Base-by-base conservation (phyloP, 2,888 invertebrate species). In the Limnephilus lunatus region DNA sequence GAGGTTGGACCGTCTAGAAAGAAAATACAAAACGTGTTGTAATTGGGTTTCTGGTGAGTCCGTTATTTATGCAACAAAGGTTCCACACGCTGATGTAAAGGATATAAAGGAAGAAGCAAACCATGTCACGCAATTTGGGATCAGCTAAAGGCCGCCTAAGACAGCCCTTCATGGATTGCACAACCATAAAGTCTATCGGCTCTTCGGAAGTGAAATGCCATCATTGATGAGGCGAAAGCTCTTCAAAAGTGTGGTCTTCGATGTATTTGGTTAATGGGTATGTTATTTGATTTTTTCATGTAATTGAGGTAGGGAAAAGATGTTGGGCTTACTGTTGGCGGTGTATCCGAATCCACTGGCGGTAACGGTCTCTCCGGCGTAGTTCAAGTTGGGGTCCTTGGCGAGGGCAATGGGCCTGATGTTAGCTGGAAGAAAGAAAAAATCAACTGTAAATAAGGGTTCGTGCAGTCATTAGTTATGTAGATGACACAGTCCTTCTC, bases 1-100 rank as follows among this genome's bases (percentile, higher is more conserved):
- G 94, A 95, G 95, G 94, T 91, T 93, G 3, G 81, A 85, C 96
- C 96, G 93, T 95, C 96, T 96, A 32, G 2, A 86, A 30, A 89
- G n/a, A 25, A 89, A 89, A 89, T 25, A 25, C 53, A 25, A 68
- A 68, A 68, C 68, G n/a, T 68, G 7, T 25, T 0, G 25, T 9
- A 35, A 35, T n/a, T n/a, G 68, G n/a, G 1, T 68, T 9, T 68
- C 7, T 53, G 53, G 5, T 4, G 7, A 53, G 53, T 53, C 25
- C 4, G 14, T 19, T 19, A 48, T 15, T 4, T 53, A 19, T 53
- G 53, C 19, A 53, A 53, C 53, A 19, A 53, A 53, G 19, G 7
- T 53, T 53, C 53, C 19, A 48, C 48, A 15, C 15, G 0, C 48
- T 48, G 4, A 25, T 2, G 25, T 9, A 68, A 68, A 68, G 68